Base-by-base conservation (phyloP, 2,113 vertebrate species). In the Lanius collurio region DNA sequence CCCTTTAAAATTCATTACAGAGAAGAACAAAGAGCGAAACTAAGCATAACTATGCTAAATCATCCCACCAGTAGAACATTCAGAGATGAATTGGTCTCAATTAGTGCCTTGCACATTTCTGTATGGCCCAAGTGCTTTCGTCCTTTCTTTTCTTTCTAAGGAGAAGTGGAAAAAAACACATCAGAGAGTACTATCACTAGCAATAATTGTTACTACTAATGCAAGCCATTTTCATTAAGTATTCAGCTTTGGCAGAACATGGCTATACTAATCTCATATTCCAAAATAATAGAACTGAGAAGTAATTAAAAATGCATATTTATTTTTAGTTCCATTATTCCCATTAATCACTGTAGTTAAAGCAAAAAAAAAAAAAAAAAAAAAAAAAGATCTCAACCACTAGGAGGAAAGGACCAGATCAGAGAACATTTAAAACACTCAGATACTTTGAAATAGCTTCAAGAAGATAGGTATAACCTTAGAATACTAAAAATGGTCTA, bases 1-100 rank as follows among this genome's bases (percentile, higher is more conserved):
- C 27, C n/a, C 62, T 91, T 96, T 94, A 82, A 96, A 89, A 89
- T 90, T 64, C 21, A 26, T 70, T 82, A 60, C 12, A 50, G 60
- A 84, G 71, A 91, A 74, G 84, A 93, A 93, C 41, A 94, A 82
- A 87, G 47, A 85, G 76, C 50, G 74, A 50, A 62, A 65, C 59
- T 81, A 82, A 82, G 33, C 56, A 49, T 84, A 78, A 67, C 73
- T 80, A 49, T 49, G 47, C 41, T 93, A 94, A 95, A 81, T 81
- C 73, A 77, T 62, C 59, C 71, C 63, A 81, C 41, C 37, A 95
- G 64, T 0, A 9, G 33, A 94, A 65, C 60, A 70, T 70, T 65
- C 77, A 84, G 74, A 87, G 30, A 89, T 33, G 14, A 83, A 93
- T 63, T 75, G 50, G 42, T 87, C 47, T 91, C 69, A 87, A 26